These are phyloP conservation scores for Hypomesus transpacificus DNA, from an alignment of 2,113 vertebrate species.

Conservation along the genomic window DNA sequence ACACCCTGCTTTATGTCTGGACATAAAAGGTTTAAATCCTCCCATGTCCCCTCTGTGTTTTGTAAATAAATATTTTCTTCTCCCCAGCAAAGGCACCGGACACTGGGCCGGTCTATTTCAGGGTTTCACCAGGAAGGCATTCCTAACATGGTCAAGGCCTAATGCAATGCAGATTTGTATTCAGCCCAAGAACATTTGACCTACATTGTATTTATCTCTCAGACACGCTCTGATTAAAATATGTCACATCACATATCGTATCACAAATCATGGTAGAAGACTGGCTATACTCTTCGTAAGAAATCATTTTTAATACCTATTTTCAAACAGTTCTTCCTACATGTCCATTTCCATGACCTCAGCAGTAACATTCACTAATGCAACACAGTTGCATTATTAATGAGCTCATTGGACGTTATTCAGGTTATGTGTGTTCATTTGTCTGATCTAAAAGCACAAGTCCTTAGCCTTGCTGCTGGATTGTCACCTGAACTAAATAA, in stretches of 20 bases:
- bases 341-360: too few relatives aligned
- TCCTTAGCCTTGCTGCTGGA: slow-evolving; percentile 20
- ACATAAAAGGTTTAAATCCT: slow-evolving; percentile 50
- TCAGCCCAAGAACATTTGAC: not conserved
- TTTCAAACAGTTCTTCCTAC: too few relatives aligned
- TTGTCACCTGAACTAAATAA: slow-evolving; percentile 54
- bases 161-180: slow-evolving; percentile 12
- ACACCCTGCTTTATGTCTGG: slow-evolving; percentile 48
- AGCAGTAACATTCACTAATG: too few relatives aligned
- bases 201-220: not conserved
- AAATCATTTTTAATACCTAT: too few relatives aligned
- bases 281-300: not conserved
- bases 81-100: slow-evolving; percentile 13
- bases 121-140: not conserved
- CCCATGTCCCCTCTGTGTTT: slow-evolving; percentile 44
- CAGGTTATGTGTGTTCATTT: slow-evolving; percentile 19
- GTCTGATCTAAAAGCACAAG: not conserved
- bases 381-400: too few relatives aligned
- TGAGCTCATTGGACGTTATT: not conserved
- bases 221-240: not conserved
- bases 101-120: slow-evolving; percentile 9
- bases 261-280: not conserved
- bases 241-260: not conserved
- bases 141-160: not conserved
- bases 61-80: slow-evolving; percentile 40